Conservation (phyloP, 2,797 vertebrate genomes). For the Liasis olivaceus region DNA sequence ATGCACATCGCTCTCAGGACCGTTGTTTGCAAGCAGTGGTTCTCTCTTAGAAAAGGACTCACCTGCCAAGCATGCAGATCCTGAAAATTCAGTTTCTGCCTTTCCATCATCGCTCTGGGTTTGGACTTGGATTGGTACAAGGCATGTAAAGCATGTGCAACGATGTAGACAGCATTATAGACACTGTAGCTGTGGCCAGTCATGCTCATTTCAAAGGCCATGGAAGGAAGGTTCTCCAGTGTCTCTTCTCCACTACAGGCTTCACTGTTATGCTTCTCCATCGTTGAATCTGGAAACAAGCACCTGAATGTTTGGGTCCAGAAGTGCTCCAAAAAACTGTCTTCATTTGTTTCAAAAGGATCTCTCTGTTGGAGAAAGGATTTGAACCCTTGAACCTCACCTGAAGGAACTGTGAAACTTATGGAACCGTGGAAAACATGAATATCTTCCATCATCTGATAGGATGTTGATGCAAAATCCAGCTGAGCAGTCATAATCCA, state of each 20-base stretch:
- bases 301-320: background rate
- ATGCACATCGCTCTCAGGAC: background rate
- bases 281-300: background rate
- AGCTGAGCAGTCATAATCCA: slow-evolving; percentile 26
- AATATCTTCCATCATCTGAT: background rate
- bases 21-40: background rate
- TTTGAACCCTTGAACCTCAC: slow-evolving; percentile 16
- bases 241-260: background rate
- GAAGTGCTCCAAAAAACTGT: background rate
- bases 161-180: background rate
- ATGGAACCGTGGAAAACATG: slow-evolving; percentile 10
- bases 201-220: slow-evolving; percentile 20
- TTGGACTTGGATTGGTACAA: background rate
- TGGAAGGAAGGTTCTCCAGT: background rate
- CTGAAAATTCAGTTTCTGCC: background rate
- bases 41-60: background rate
- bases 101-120: background rate
- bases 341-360: background rate
- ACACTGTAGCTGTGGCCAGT: background rate
- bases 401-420: background rate
- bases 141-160: slow-evolving; percentile 1
- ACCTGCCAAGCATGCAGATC: slow-evolving; percentile 15
- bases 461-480: background rate
- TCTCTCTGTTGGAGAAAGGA: background rate
- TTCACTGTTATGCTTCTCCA: too few species aligned